Percentiles rank a stretch among this genome's conserved stretches.
Evolutionary conservation across 2,113 vertebrate species (phyloP).

Genomic region (Trogon surrucura): DNA sequence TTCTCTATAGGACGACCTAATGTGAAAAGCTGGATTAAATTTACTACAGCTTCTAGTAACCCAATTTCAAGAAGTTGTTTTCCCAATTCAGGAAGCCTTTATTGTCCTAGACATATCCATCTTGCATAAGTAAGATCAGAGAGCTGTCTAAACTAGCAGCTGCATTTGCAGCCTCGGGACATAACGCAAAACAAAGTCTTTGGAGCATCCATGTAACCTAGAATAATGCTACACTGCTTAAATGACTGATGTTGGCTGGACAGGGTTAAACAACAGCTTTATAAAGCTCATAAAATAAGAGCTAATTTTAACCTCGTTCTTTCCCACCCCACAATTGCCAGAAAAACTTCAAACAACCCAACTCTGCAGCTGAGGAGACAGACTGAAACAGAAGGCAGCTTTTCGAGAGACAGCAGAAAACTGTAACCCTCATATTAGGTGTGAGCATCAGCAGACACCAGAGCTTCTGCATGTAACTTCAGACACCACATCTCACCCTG

Average conservation of each 20-base stretch:
- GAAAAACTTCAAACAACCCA: neutral
- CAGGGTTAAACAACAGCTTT: slow-evolving; percentile 22
- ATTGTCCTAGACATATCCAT: neutral
- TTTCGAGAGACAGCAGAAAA: neutral
- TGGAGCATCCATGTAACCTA: neutral
- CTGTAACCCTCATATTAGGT: neutral
- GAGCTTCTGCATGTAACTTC: neutral
- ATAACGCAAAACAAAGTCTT: neutral
- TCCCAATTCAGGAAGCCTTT: slow-evolving; percentile 4
- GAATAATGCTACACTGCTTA: neutral
- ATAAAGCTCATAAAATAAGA: neutral
- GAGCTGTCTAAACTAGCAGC: slow-evolving; percentile 9
- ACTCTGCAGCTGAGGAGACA: neutral
- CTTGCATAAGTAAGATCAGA: neutral
- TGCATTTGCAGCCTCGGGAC: slow-evolving; percentile 1
- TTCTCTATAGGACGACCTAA: neutral
- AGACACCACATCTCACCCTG: neutral
- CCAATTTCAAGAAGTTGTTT: neutral
- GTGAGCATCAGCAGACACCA: neutral
- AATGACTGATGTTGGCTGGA: neutral
- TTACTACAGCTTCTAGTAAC: neutral
- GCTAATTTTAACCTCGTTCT: slow-evolving; percentile 11
- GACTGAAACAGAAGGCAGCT: neutral
- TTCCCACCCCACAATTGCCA: neutral
- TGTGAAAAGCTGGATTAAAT: neutral